These are phyloP conservation scores for Agelaius phoeniceus DNA, from an alignment of 2,113 vertebrate genomes.

Conservation along the genomic window DNA sequence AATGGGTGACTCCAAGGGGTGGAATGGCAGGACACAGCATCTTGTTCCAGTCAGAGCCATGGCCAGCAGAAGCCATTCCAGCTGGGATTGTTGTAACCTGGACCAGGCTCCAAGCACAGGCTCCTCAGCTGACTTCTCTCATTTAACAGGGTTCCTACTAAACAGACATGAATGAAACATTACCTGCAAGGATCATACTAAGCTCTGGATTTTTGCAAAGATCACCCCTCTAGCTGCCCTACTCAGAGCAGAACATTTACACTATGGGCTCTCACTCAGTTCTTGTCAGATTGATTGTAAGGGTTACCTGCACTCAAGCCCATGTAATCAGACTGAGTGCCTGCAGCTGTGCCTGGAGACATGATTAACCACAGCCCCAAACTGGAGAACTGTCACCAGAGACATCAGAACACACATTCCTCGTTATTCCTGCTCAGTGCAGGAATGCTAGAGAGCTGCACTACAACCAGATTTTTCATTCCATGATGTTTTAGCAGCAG, in stretches of 20 bases:
- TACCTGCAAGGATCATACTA: not conserved
- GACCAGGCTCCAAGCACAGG: not conserved
- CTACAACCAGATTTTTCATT: not conserved
- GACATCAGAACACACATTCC: not conserved
- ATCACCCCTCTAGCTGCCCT: not conserved
- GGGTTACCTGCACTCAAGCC: not conserved
- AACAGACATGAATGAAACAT: not conserved
- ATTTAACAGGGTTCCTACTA: not conserved
- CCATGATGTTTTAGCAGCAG: not conserved
- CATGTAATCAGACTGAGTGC: not conserved
- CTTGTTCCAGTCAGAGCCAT: conserved; percentile 55
- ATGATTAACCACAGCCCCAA: not conserved
- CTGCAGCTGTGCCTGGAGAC: not conserved
- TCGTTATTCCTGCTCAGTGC: not conserved
- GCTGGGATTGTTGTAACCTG: conserved; percentile 5
- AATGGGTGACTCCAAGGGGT: conserved; percentile 65
- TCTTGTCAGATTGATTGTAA: not conserved
- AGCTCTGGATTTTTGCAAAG: not conserved
- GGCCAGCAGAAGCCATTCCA: conserved; percentile 41
- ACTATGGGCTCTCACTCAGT: not conserved
- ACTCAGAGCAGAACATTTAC: not conserved
- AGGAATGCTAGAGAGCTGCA: not conserved
- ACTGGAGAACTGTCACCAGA: not conserved
- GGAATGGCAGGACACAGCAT: conserved; percentile 11
- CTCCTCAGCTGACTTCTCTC: not conserved